Evolutionary conservation across 2,113 vertebrate genomes (phyloP).

Genomic region (Parus major): DNA sequence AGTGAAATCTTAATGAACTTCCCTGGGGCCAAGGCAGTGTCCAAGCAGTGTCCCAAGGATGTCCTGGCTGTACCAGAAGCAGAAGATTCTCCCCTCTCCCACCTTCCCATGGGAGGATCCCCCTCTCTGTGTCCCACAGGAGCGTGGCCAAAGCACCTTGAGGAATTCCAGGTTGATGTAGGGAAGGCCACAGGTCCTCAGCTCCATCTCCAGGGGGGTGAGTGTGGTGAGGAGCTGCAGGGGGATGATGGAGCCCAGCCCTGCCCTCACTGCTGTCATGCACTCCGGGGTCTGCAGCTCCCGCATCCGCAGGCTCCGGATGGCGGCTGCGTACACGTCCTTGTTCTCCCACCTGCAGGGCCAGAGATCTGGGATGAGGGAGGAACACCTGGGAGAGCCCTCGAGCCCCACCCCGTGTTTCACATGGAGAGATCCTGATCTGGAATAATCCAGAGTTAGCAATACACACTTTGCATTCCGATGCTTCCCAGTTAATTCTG

Average conservation of each 20-base stretch:
- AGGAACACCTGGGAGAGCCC: background rate
- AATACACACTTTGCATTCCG: background rate
- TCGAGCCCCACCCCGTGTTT: rapidly evolving
- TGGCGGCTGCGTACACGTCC: slow-evolving; percentile 85
- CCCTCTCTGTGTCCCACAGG: background rate
- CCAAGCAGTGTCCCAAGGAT: background rate
- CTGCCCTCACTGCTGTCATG: slow-evolving; percentile 88
- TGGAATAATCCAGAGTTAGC: rapidly evolving
- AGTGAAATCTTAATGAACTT: background rate
- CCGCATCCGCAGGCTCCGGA: slow-evolving; percentile 86
- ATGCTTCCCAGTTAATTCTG: background rate
- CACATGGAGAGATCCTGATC: background rate
- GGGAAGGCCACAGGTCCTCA: slow-evolving; percentile 93
- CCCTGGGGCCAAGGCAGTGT: background rate
- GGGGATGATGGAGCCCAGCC: slow-evolving; percentile 93
- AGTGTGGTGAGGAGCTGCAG: slow-evolving; percentile 92
- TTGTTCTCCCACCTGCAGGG: slow-evolving; percentile 93
- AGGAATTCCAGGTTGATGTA: slow-evolving; percentile 97
- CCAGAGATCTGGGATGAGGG: background rate
- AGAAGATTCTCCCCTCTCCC: background rate
- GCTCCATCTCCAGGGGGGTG: slow-evolving; percentile 91
- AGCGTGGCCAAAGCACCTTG: slow-evolving; percentile 75
- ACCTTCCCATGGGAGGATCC: rapidly evolving
- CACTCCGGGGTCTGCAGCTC: slow-evolving; percentile 92
- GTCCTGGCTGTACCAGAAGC: rapidly evolving